phyloP scores from a whole-genome alignment of 2,113 vertebrate genomes.

The Pycnonotus jocosus region DNA sequence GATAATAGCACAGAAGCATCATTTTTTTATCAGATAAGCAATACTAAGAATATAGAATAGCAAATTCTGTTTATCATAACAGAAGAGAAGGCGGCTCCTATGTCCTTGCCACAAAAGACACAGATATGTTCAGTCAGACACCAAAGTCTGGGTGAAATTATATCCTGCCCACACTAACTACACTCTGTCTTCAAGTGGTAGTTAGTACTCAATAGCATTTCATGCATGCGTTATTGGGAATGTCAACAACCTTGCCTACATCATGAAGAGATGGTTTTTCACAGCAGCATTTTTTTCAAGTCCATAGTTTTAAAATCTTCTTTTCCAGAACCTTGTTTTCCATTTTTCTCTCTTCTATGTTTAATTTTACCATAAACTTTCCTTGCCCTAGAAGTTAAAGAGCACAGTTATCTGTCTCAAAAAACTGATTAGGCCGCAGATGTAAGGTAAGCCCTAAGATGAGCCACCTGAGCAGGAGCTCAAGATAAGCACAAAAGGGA shows the following conservation, averaged over 20 bases:
- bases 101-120: not conserved
- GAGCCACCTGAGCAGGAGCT: not conserved
- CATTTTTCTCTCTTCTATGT: not conserved
- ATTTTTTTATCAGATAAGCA: not conserved
- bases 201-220: not conserved
- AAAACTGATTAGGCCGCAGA: not conserved
- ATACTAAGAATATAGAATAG: not conserved
- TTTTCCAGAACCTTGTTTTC: not conserved
- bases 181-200: not conserved
- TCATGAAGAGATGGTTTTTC: not conserved
- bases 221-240: not conserved
- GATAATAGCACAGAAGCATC: accelerated
- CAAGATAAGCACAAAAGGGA: not conserved
- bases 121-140: not conserved
- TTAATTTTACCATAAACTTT: not conserved
- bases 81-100: not conserved
- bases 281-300: accelerated
- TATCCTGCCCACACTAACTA: not conserved
- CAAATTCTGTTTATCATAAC: not conserved
- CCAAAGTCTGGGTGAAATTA: not conserved
- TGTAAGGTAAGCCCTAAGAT: not conserved
- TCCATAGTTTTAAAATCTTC: not conserved
- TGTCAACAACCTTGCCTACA: not conserved
- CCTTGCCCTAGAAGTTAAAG: not conserved
- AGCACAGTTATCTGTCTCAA: not conserved